phyloP scores from a whole-genome alignment of 2,888 invertebrate species.

The Agrochola lota region DNA sequence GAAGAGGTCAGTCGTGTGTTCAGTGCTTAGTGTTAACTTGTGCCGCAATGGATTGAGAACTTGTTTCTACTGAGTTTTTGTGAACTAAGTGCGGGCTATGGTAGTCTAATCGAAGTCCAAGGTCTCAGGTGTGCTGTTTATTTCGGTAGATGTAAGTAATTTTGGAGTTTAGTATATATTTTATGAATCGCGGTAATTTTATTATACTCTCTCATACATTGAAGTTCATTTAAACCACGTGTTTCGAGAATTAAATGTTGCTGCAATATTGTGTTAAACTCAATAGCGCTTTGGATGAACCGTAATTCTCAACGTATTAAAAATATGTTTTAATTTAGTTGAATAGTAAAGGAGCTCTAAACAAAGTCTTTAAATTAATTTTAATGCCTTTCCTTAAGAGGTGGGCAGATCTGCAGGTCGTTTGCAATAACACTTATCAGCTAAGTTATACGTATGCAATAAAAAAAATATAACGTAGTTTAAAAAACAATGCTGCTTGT shows the following conservation, averaged over 20 bases:
- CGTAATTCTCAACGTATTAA: not conserved
- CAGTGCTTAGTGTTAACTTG: slow-evolving; percentile 71
- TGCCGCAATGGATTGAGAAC: slow-evolving; percentile 80
- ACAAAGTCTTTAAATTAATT: not conserved
- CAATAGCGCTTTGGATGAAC: not conserved
- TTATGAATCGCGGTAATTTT: slow-evolving; percentile 47
- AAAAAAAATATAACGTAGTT: slow-evolving; percentile 3
- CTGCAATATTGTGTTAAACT: not conserved
- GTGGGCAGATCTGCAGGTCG: not conserved
- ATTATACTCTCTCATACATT: slow-evolving; percentile 8
- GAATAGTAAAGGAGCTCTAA: not conserved
- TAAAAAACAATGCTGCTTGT: not conserved
- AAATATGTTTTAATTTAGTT: slow-evolving; percentile 2
- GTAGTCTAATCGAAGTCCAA: slow-evolving; percentile 83
- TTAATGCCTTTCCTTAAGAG: not conserved
- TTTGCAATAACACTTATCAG: not conserved
- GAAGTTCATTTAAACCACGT: not conserved
- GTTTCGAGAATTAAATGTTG: not conserved
- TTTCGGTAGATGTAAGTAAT: slow-evolving; percentile 79
- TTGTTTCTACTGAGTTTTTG: slow-evolving; percentile 66
- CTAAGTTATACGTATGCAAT: not conserved
- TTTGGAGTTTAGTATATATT: slow-evolving; percentile 64
- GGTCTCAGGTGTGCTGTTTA: slow-evolving; percentile 77
- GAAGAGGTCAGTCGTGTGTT: slow-evolving; percentile 70
- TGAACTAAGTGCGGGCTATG: slow-evolving; percentile 76